Conservation (phyloP, 1,140 invertebrate species). For the Euura lappo region DNA sequence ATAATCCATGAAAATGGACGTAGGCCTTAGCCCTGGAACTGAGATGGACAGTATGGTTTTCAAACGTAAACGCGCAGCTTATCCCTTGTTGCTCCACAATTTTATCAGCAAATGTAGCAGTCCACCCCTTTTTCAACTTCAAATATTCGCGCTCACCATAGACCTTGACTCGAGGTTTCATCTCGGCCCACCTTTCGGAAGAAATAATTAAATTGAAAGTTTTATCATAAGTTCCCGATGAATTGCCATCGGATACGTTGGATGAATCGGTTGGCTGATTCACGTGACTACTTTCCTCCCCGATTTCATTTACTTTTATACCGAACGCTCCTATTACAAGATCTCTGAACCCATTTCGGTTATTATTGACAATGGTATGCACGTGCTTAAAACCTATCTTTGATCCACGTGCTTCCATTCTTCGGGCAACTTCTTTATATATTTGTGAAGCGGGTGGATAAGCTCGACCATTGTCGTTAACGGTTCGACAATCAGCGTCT, state of each 20-base stretch:
- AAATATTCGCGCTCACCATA: conserved; percentile 5
- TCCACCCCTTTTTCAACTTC: conserved; percentile 11
- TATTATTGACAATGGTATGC: conserved; percentile 8
- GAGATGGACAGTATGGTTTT: conserved; percentile 8
- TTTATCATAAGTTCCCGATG: conserved; percentile 17
- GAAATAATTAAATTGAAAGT: conserved; percentile 13
- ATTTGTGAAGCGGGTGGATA: too few species aligned
- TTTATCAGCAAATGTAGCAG: conserved; percentile 14
- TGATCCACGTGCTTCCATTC: neutral
- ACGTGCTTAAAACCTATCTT: neutral
- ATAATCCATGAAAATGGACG: conserved; percentile 9
- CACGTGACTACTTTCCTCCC: neutral
- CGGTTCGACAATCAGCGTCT: too few species aligned
- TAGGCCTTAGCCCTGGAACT: conserved; percentile 13
- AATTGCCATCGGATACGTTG: too few species aligned
- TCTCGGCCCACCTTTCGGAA: conserved; percentile 8
- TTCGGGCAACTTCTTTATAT: too few species aligned
- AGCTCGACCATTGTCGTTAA: too few species aligned
- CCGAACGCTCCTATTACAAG: neutral
- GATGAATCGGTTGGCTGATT: neutral
- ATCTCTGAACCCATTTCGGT: conserved; percentile 13
- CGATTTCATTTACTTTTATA: neutral
- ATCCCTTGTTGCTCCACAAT: conserved; percentile 17
- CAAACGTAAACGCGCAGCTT: conserved; percentile 18
- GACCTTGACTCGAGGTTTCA: neutral